phyloP scores from a whole-genome alignment of 2,797 vertebrate species.

The Thamnophis elegans region DNA sequence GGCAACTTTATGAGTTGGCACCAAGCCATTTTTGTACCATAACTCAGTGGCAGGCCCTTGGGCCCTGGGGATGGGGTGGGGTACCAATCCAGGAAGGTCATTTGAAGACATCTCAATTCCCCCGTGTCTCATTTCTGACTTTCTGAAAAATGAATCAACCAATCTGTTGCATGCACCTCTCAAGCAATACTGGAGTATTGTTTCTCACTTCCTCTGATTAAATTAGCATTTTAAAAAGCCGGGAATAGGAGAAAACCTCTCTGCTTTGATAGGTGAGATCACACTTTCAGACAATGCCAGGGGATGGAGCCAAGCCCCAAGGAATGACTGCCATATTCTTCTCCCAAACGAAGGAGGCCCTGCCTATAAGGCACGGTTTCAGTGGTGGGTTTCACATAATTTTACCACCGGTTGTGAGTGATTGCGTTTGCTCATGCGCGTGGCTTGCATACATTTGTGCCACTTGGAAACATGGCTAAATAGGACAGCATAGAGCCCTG shows the following conservation, averaged over 20 bases:
- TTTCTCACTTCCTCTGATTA: conserved; percentile 52
- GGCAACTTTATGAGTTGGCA: no score
- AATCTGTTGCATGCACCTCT: conserved; percentile 32
- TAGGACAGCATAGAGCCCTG: no score
- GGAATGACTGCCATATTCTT: neutral
- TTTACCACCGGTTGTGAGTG: no score
- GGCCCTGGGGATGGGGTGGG: conserved; percentile 5
- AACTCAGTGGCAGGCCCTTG: neutral
- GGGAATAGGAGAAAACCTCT: conserved; percentile 32
- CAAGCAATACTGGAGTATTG: conserved; percentile 31
- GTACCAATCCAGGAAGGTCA: conserved; percentile 56
- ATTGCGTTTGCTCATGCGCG: no score
- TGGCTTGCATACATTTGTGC: no score
- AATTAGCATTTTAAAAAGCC: conserved; percentile 34
- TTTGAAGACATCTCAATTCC: conserved; percentile 61
- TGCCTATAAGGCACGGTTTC: no score
- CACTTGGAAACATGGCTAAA: no score
- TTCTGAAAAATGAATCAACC: conserved; percentile 64
- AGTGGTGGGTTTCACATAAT: no score
- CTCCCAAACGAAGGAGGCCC: neutral
- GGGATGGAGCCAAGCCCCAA: neutral
- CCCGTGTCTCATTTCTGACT: conserved; percentile 62
- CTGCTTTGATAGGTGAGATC: conserved; percentile 25
- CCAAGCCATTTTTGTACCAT: neutral
- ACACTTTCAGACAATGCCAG: conserved; percentile 51